Evolutionary conservation across 2,113 vertebrate genomes (phyloP).

Genomic region (Centropus unirufus): DNA sequence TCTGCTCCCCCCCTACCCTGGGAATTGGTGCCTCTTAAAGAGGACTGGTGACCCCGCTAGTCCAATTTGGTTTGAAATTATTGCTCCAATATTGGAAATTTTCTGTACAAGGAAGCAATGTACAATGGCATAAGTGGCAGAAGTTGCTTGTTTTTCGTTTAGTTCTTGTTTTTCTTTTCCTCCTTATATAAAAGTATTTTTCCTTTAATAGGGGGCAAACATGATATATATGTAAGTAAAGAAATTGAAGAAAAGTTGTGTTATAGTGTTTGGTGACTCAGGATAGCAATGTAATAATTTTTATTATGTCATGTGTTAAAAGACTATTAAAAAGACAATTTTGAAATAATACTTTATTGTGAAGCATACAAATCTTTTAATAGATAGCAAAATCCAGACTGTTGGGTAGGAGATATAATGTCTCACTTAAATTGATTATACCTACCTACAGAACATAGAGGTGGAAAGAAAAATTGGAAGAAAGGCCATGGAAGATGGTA

Average conservation of each 20-base stretch:
- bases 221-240: not conserved
- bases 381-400: not conserved
- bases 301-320: not conserved
- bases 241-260: not conserved
- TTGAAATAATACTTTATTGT: not conserved
- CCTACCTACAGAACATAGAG: not conserved
- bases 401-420: not conserved
- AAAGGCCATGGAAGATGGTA: not conserved
- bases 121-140: not conserved
- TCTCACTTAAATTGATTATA: not conserved
- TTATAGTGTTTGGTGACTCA: not conserved
- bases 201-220: not conserved
- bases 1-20: not conserved
- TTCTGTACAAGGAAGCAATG: not conserved
- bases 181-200: not conserved
- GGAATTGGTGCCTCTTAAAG: constrained; percentile 17
- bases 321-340: not conserved
- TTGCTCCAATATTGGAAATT: not conserved
- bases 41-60: not conserved
- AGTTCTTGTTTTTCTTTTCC: not conserved
- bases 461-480: not conserved
- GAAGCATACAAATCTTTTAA: not conserved
- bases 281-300: not conserved
- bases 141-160: not conserved
- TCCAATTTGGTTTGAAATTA: not conserved